Conservation (phyloP, 2,797 vertebrate species). For the Danio albolineatus region DNA sequence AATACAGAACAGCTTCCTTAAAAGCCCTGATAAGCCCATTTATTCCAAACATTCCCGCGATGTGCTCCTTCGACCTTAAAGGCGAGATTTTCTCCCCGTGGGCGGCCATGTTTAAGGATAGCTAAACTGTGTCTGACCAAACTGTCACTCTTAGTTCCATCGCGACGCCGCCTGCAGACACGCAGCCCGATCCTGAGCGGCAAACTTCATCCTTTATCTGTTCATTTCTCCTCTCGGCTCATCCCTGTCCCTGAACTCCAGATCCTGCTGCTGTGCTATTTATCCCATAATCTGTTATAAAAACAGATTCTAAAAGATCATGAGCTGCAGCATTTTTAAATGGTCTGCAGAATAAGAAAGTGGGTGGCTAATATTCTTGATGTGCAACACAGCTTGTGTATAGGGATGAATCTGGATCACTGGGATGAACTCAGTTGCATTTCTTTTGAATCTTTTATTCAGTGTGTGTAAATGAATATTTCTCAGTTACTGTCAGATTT, state of each 20-base stretch:
- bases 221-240: constrained; percentile 40
- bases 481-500: not conserved
- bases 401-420: not conserved
- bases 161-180: constrained; percentile 35
- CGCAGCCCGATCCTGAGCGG: not conserved
- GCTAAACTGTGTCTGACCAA: constrained; percentile 51
- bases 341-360: constrained; percentile 17
- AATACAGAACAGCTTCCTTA: constrained; percentile 27
- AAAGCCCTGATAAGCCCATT: constrained; percentile 31
- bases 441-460: constrained; percentile 12
- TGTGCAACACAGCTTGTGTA: not conserved
- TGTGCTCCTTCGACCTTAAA: constrained; percentile 30
- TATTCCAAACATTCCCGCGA: constrained; percentile 19
- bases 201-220: constrained; percentile 40
- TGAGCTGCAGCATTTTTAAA: constrained; percentile 26
- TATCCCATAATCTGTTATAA: constrained; percentile 40
- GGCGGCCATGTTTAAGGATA: constrained; percentile 43
- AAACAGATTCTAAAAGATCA: constrained; percentile 36
- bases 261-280: constrained; percentile 38
- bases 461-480: not conserved
- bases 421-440: not conserved
- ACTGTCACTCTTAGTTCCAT: constrained; percentile 47
- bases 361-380: not conserved
- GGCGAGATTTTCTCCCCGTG: constrained; percentile 15
- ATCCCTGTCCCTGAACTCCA: constrained; percentile 24